Conservation (phyloP, 2,797 vertebrate genomes). For the Silurus aristotelis region DNA sequence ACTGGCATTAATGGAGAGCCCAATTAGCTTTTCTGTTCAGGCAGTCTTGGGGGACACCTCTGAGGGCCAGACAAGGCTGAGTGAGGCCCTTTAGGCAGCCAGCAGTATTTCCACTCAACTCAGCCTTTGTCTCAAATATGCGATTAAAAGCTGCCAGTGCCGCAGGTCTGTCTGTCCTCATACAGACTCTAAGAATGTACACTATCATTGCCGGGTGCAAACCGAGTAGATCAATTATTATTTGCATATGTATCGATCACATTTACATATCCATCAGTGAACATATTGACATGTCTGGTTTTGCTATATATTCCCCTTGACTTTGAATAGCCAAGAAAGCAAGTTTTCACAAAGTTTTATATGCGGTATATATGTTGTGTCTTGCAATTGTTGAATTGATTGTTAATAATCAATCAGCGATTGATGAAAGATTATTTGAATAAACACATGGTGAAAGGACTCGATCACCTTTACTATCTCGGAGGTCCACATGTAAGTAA, state of each 20-base stretch:
- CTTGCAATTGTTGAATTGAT: neutral
- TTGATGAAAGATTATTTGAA: neutral
- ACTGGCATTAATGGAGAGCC: slow-evolving; percentile 71
- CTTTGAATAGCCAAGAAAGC: slow-evolving; percentile 20
- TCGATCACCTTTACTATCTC: neutral
- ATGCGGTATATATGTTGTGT: neutral
- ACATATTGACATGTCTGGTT: slow-evolving; percentile 3
- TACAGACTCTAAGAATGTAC: slow-evolving; percentile 29
- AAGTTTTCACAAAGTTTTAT: neutral
- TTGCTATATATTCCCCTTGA: slow-evolving; percentile 3
- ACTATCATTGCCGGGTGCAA: slow-evolving; percentile 27
- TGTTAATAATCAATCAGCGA: slow-evolving; percentile 5
- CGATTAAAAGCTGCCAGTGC: slow-evolving; percentile 53
- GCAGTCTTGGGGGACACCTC: slow-evolving; percentile 59
- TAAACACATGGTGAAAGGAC: neutral
- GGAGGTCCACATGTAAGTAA: neutral
- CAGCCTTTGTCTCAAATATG: slow-evolving; percentile 62
- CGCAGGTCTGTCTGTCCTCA: slow-evolving; percentile 25
- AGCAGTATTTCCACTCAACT: slow-evolving; percentile 73
- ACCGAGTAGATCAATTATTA: slow-evolving; percentile 43
- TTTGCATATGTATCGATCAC: slow-evolving; percentile 50
- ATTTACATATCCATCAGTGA: slow-evolving; percentile 47
- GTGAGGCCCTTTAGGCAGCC: slow-evolving; percentile 71
- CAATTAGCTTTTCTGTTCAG: slow-evolving; percentile 77
- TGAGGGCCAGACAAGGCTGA: slow-evolving; percentile 69